phyloP scores from a whole-genome alignment of 2,888 invertebrate species.

The Idaea straminata region DNA sequence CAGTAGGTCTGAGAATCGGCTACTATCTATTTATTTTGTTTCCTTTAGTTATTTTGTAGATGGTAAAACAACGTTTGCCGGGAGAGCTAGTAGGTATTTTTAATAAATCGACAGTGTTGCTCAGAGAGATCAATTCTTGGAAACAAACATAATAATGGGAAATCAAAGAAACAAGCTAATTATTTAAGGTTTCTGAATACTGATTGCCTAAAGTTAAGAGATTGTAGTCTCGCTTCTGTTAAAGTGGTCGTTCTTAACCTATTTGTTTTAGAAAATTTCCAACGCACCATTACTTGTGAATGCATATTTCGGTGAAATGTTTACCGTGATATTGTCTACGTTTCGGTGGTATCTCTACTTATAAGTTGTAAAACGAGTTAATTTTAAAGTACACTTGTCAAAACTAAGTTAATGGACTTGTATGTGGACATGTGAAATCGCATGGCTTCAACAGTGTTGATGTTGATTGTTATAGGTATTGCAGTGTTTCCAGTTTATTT shows the following conservation, averaged over 20 bases:
- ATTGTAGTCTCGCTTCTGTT: not conserved
- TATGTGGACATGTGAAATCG: not conserved
- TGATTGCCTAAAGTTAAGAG: not conserved
- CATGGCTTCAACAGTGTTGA: not conserved
- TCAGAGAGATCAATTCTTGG: too few species aligned
- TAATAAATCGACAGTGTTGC: too few species aligned
- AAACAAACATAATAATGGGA: too few species aligned
- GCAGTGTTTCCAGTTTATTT: not conserved
- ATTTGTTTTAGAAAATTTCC: not conserved
- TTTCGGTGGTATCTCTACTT: not conserved
- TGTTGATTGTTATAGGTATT: not conserved
- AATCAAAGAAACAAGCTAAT: too few species aligned
- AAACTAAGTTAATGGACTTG: constrained; percentile 1
- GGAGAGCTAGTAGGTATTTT: too few species aligned
- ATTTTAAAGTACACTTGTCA: not conserved
- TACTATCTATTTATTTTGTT: too few species aligned
- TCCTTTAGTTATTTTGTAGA: too few species aligned
- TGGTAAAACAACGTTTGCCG: too few species aligned
- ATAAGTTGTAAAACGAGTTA: not conserved
- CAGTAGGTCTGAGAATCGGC: too few species aligned
- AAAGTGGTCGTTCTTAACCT: not conserved
- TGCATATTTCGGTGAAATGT: not conserved
- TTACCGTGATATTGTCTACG: not conserved
- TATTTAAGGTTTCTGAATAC: not conserved
- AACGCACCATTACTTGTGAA: not conserved